These are phyloP conservation scores for Drosophila sturtevanti DNA, from an alignment of 1,140 invertebrate species.

Conservation along the genomic window DNA sequence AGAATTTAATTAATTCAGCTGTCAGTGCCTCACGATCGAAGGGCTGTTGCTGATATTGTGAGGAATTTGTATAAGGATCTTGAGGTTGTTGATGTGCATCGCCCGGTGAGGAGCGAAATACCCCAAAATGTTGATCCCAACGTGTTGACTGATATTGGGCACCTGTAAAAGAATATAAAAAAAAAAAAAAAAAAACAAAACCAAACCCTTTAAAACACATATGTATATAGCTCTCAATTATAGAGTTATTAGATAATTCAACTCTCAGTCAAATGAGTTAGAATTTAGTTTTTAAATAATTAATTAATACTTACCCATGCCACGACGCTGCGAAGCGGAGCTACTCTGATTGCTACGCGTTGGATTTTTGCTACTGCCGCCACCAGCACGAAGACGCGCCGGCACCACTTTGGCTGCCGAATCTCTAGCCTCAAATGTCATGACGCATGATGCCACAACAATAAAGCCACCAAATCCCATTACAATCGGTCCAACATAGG, in stretches of 20 bases:
- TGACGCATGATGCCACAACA: constrained; percentile 96
- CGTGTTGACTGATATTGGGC: constrained; percentile 84
- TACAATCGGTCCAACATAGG: constrained; percentile 95
- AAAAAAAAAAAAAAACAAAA: too few species aligned
- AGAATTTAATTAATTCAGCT: constrained; percentile 88
- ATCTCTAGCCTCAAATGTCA: constrained; percentile 95
- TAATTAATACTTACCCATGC: constrained; percentile 82
- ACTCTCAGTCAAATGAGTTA: too few species aligned
- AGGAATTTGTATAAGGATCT: constrained; percentile 16
- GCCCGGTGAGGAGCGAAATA: constrained; percentile 85
- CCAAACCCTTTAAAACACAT: too few species aligned
- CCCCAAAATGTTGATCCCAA: constrained; percentile 86
- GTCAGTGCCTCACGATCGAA: constrained; percentile 86
- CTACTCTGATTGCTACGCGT: constrained; percentile 82
- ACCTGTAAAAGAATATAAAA: constrained; percentile 28
- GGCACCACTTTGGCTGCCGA: constrained; percentile 94
- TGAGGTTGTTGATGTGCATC: constrained; percentile 70
- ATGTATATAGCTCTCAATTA: too few species aligned
- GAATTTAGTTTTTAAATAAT: too few species aligned
- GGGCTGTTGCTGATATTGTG: constrained; percentile 59
- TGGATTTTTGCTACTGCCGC: constrained; percentile 73
- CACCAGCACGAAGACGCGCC: constrained; percentile 86
- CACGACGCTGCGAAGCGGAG: constrained; percentile 77
- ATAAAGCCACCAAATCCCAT: constrained; percentile 97
- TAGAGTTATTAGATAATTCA: too few species aligned